Evolutionary conservation across 2,113 vertebrate species (phyloP).

Genomic region (Microcebus ravelobensis): DNA sequence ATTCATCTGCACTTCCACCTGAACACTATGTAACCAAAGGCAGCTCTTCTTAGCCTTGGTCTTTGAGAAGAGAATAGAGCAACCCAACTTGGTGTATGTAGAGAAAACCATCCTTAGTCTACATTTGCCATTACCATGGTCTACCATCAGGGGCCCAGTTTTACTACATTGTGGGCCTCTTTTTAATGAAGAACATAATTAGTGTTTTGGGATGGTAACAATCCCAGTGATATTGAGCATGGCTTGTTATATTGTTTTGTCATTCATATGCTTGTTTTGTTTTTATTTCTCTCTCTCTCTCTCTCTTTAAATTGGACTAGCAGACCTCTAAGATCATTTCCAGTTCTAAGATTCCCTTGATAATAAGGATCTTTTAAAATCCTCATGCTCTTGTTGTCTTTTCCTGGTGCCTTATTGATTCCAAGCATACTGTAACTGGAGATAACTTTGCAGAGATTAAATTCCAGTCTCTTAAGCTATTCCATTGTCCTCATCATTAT

Average conservation of each 20-base stretch:
- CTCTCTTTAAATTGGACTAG: background rate
- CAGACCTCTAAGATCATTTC: background rate
- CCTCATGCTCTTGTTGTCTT: background rate
- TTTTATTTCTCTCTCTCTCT: background rate
- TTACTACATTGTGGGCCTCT: background rate
- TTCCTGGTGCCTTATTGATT: background rate
- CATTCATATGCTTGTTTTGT: background rate
- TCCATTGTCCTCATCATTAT: background rate
- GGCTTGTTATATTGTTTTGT: background rate
- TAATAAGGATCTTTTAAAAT: slow-evolving; percentile 16
- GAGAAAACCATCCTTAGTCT: background rate
- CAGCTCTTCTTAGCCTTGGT: background rate
- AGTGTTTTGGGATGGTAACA: background rate
- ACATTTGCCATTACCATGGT: background rate
- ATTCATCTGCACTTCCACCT: background rate
- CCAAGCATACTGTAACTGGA: background rate
- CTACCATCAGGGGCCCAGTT: background rate
- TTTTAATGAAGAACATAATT: background rate
- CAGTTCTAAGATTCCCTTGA: background rate
- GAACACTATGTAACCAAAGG: background rate
- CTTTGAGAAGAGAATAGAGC: background rate
- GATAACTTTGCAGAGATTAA: background rate
- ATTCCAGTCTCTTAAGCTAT: background rate
- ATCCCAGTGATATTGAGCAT: background rate
- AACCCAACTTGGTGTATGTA: background rate